Evolutionary conservation across 2,113 vertebrate genomes (phyloP).

Genomic region (Rhadina sibilatrix): DNA sequence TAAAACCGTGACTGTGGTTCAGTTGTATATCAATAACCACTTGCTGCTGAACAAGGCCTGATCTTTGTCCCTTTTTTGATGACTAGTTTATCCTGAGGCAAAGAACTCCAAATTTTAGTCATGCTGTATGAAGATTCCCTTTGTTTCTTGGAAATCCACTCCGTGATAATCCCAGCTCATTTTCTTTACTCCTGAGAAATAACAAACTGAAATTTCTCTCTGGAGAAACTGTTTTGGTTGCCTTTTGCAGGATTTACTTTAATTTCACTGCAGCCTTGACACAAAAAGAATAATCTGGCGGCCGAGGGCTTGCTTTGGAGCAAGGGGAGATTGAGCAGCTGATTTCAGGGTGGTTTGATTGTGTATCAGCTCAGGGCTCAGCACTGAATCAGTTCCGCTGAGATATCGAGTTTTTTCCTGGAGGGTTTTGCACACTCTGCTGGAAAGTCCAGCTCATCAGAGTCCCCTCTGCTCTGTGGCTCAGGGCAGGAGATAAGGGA

Average conservation of each 20-base stretch:
- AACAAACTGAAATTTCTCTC: background rate
- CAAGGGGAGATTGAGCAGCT: background rate
- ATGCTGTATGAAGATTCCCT: background rate
- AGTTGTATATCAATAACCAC: background rate
- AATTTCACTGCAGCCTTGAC: background rate
- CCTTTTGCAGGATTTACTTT: background rate
- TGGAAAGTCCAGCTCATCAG: constrained; percentile 9
- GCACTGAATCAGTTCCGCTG: constrained; percentile 27
- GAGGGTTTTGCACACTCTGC: background rate
- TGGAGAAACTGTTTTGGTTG: background rate
- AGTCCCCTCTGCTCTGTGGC: background rate
- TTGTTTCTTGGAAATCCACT: background rate
- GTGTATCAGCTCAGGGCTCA: background rate
- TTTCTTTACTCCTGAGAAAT: background rate
- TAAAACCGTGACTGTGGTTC: background rate
- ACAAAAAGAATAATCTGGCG: background rate
- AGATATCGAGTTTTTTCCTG: background rate
- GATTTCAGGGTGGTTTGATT: background rate
- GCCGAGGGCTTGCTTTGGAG: background rate
- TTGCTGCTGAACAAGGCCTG: background rate
- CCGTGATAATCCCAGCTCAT: fast-evolving
- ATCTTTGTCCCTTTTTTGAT: background rate
- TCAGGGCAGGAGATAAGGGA: background rate
- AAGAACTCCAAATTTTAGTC: background rate
- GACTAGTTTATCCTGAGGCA: background rate